Evolutionary conservation across 2,797 vertebrate genomes (phyloP).

Genomic region (Pseudotriccus pelzelni): DNA sequence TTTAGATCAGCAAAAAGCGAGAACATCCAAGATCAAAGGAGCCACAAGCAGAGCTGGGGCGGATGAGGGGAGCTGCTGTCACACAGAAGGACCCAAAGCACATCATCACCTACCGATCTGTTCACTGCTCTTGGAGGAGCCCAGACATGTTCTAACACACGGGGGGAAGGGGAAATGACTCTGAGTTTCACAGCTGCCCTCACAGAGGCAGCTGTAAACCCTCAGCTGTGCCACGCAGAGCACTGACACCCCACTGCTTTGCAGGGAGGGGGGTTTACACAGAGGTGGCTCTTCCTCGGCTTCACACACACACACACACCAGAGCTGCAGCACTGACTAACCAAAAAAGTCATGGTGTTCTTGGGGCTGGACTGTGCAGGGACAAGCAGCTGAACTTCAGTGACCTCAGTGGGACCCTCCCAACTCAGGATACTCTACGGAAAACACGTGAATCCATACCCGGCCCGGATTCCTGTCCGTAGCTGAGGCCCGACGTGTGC

Average conservation of each 20-base stretch:
- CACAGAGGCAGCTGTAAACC: not conserved
- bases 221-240: not conserved
- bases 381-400: not conserved
- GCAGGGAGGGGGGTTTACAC: not conserved
- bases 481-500: slow-evolving; percentile 92
- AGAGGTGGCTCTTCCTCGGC: not conserved
- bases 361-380: not conserved
- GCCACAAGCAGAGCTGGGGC: not conserved
- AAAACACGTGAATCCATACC: slow-evolving; percentile 68
- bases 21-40: slow-evolving; percentile 41
- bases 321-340: not conserved
- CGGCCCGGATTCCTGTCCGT: slow-evolving; percentile 90
- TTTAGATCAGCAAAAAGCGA: not conserved
- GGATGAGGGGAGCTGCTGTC: not conserved
- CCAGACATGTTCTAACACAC: not conserved
- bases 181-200: not conserved
- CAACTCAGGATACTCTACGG: rapidly evolving
- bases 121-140: not conserved
- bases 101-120: not conserved
- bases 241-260: not conserved
- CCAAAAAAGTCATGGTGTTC: not conserved
- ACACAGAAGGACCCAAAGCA: not conserved
- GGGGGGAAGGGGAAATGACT: not conserved
- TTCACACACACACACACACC: not conserved
- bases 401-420: not conserved